Percentiles rank a stretch among this genome's conserved stretches.
These are phyloP conservation scores for Aphelenchoides besseyi DNA, from an alignment of 1,140 invertebrate genomes.

Conservation along the genomic window DNA sequence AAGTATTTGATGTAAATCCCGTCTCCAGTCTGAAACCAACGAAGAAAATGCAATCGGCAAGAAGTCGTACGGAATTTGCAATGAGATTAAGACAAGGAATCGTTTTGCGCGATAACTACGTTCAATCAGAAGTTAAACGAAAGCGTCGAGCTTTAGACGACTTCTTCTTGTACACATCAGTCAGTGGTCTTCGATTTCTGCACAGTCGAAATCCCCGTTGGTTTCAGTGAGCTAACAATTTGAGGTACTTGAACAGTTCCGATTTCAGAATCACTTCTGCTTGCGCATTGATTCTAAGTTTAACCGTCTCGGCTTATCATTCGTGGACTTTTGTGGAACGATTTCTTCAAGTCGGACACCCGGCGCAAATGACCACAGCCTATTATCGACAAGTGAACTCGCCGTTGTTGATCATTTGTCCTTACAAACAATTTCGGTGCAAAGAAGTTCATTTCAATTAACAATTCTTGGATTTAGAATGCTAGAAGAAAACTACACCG, in stretches of 20 bases:
- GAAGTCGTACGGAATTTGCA: neutral
- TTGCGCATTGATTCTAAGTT: constrained; percentile 30
- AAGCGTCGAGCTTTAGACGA: constrained; percentile 20
- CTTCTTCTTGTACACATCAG: constrained; percentile 42
- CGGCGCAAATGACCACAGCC: neutral
- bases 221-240: constrained; percentile 30
- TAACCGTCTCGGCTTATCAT: constrained; percentile 37
- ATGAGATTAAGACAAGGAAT: neutral
- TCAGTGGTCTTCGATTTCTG: constrained; percentile 43
- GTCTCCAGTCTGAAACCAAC: no score
- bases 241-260: constrained; percentile 7
- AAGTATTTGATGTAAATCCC: no score
- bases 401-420: neutral
- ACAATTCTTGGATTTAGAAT: constrained; percentile 34
- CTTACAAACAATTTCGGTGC: neutral
- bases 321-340: constrained; percentile 30
- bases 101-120: constrained; percentile 1
- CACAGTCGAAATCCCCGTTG: constrained; percentile 39
- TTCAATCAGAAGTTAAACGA: neutral
- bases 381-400: neutral
- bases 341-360: constrained; percentile 13
- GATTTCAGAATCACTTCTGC: constrained; percentile 33
- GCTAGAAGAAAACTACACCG: neutral
- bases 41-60: neutral
- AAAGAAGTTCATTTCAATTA: neutral